These are phyloP conservation scores for Lomographa bimaculata DNA, from an alignment of 2,888 invertebrate genomes.

Conservation along the genomic window DNA sequence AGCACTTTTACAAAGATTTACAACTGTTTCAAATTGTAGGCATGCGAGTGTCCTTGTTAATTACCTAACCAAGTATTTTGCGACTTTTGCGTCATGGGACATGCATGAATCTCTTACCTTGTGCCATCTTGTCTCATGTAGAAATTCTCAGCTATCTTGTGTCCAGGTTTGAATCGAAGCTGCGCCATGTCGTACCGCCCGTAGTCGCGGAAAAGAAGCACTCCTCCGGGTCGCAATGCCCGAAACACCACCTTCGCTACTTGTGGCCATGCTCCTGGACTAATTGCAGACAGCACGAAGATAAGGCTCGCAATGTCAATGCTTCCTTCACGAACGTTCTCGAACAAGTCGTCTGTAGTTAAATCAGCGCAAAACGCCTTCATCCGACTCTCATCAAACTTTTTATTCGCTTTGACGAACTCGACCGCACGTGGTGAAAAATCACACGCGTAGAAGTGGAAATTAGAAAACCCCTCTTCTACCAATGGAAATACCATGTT, in stretches of 20 bases:
- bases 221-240: conserved; percentile 89
- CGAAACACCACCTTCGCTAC: conserved; percentile 86
- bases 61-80: too few species aligned
- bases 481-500: conserved; percentile 97
- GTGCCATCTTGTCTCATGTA: conserved; percentile 99
- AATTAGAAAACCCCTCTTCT: conserved; percentile 86
- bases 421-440: conserved; percentile 95
- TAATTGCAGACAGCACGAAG: conserved; percentile 97
- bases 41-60: too few species aligned
- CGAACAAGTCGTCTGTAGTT: conserved; percentile 86
- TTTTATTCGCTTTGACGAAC: conserved; percentile 88
- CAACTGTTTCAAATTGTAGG: too few species aligned
- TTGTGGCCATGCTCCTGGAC: conserved; percentile 90
- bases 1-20: too few species aligned
- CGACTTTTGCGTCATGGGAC: too few species aligned
- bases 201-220: conserved; percentile 95
- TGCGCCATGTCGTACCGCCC: conserved; percentile 98
- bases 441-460: conserved; percentile 94
- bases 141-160: conserved; percentile 95
- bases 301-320: conserved; percentile 95
- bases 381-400: conserved; percentile 86
- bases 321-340: conserved; percentile 69
- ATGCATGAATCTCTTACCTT: too few species aligned
- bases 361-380: conserved; percentile 94
- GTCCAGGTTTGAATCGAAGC: conserved; percentile 95